phyloP scores from a whole-genome alignment of 2,113 vertebrate species.

The Ophiodon elongatus region DNA sequence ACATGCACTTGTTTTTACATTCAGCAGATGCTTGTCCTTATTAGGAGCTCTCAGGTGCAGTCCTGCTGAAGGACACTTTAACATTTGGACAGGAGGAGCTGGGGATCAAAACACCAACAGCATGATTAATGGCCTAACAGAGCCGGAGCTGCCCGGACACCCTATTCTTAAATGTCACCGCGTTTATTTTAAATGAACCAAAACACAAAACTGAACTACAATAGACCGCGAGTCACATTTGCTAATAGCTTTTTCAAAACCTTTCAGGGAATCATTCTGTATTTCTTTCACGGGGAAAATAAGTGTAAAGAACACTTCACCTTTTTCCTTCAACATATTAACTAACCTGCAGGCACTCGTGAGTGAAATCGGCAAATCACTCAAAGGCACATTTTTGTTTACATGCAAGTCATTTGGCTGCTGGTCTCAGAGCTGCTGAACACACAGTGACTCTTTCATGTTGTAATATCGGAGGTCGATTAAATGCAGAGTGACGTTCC shows the following conservation, averaged over 20 bases:
- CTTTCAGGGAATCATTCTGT: background rate
- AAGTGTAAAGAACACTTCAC: background rate
- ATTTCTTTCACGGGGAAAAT: background rate
- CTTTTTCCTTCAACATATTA: background rate
- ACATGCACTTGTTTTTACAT: background rate
- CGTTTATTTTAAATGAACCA: background rate
- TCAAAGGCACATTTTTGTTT: background rate
- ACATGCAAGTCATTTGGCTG: conserved; percentile 15
- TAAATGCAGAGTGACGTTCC: conserved; percentile 44
- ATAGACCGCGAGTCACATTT: background rate
- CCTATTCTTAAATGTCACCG: background rate
- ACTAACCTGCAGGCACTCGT: background rate
- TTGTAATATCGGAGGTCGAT: conserved; percentile 15
- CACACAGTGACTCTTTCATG: conserved; percentile 21
- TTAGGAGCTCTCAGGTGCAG: background rate
- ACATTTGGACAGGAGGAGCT: background rate
- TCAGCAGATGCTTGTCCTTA: background rate
- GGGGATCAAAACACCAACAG: background rate
- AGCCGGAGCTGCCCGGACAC: background rate
- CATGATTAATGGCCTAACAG: background rate
- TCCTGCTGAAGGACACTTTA: background rate
- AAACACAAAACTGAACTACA: background rate
- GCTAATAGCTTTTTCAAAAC: background rate
- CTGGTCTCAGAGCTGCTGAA: conserved; percentile 26
- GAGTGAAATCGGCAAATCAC: conserved; percentile 1